Evolutionary conservation across 2,888 invertebrate genomes (phyloP).

Genomic region (Lycocerus yunnanus): DNA sequence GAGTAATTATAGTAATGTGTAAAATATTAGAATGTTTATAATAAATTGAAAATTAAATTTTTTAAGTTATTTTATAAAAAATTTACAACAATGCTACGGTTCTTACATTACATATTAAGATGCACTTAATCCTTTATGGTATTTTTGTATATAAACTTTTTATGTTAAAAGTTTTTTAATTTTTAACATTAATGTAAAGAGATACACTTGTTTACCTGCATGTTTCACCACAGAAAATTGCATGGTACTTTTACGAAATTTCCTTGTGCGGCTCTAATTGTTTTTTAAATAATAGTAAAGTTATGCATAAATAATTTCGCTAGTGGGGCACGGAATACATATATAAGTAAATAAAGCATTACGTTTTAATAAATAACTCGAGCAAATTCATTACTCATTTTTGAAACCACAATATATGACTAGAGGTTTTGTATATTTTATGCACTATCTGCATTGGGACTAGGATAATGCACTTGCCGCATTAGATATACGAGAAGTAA

Average conservation of each 20-base stretch:
- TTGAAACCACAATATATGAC: not conserved
- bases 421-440: not conserved
- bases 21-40: not conserved
- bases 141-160: not conserved
- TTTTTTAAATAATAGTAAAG: not conserved
- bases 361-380: not conserved
- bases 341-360: not conserved
- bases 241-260: no score
- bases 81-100: no score
- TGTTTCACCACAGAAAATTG: not conserved
- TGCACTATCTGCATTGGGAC: not conserved
- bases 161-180: not conserved
- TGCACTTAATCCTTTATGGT: not conserved
- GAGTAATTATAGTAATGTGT: not conserved
- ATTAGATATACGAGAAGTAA: not conserved
- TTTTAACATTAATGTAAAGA: not conserved
- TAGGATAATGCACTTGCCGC: not conserved
- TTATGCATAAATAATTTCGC: not conserved
- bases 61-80: no score
- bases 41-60: not conserved
- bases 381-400: not conserved
- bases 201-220: not conserved
- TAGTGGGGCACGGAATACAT: not conserved
- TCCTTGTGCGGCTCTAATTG: not conserved
- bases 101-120: not conserved